Evolutionary conservation across 37 sponge, comb jelly and placozoan species (phyloP).

Genomic region (Crambe crambe): DNA sequence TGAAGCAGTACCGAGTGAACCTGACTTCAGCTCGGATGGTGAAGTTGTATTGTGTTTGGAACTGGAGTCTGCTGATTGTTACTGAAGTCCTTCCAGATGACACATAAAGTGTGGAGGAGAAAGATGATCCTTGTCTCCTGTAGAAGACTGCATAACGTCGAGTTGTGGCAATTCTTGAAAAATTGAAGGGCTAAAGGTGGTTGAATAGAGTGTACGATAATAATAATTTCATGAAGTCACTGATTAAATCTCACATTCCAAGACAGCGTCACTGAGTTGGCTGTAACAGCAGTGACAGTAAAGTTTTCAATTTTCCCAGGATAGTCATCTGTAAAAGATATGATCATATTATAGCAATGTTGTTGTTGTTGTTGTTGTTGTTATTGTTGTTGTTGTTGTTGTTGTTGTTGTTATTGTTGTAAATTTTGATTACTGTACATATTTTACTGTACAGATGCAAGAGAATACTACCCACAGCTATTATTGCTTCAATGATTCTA

Average conservation of each 20-base stretch:
- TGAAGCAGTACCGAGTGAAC: conserved; percentile 5
- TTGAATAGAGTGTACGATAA: not conserved
- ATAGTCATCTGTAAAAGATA: not conserved
- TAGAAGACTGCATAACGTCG: not conserved
- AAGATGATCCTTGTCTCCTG: not conserved
- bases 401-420: no score
- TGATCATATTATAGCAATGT: no score
- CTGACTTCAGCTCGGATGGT: conserved; percentile 10
- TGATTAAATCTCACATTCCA: not conserved
- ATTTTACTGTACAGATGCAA: not conserved
- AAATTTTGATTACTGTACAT: no score
- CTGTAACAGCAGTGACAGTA: not conserved
- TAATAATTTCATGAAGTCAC: no score
- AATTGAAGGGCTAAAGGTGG: not conserved
- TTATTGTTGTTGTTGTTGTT: no score
- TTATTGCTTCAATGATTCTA: no score
- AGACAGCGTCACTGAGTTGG: not conserved
- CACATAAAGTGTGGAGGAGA: not conserved
- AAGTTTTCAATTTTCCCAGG: not conserved
- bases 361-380: no score
- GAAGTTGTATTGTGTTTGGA: not conserved
- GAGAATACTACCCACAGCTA: not conserved
- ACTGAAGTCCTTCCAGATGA: no score
- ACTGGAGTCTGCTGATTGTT: not conserved
- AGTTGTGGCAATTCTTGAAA: not conserved